Evolutionary conservation across 2,888 invertebrate species (phyloP).

Genomic region (Meiosimyza platycephala): DNA sequence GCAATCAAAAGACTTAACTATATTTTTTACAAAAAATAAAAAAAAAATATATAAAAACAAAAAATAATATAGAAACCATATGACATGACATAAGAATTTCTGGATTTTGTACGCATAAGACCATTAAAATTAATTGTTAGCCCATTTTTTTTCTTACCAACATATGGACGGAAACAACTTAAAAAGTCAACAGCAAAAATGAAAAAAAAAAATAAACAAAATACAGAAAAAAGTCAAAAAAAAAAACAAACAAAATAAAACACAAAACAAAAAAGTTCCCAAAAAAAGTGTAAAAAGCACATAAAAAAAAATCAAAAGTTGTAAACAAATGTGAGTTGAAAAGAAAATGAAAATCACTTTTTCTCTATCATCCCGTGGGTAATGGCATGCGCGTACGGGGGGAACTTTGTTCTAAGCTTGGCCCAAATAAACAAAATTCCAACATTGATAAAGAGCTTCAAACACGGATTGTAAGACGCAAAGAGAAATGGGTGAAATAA

Average conservation of each 20-base stretch:
- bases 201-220: neutral
- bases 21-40: no score
- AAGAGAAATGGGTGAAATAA: no score
- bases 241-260: neutral
- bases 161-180: no score
- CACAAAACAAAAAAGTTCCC: neutral
- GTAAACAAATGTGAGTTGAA: slow-evolving; percentile 29
- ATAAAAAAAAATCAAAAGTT: slow-evolving; percentile 18
- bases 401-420: slow-evolving; percentile 5
- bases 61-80: neutral
- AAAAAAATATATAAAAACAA: neutral
- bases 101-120: no score
- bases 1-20: no score
- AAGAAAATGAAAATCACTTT: slow-evolving; percentile 28
- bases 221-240: slow-evolving; percentile 22
- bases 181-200: no score
- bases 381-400: neutral
- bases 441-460: neutral
- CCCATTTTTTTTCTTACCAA: no score
- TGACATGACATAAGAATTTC: no score
- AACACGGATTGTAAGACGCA: no score
- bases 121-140: no score
- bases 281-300: neutral
- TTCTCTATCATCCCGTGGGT: neutral
- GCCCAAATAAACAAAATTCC: slow-evolving; percentile 23